Evolutionary conservation across 2,888 invertebrate genomes (phyloP).

Genomic region (Conomelus anceps): DNA sequence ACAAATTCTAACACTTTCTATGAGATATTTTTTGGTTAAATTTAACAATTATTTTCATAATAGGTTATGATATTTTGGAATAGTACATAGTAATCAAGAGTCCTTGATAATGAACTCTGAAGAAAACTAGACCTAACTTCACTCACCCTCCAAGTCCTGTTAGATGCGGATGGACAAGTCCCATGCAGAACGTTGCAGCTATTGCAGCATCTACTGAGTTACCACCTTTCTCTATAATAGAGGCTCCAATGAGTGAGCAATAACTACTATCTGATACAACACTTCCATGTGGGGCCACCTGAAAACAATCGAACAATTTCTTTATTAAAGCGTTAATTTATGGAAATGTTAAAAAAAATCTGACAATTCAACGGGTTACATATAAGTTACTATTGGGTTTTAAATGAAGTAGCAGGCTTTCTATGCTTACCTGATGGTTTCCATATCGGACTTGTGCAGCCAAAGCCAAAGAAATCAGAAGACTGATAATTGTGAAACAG

Average conservation of each 20-base stretch:
- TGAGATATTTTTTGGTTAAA: too few relatives aligned
- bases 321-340: too few relatives aligned
- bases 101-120: neutral
- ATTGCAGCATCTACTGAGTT: conserved; percentile 71
- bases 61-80: too few relatives aligned
- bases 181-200: conserved; percentile 65
- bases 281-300: conserved; percentile 68
- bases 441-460: conserved; percentile 66
- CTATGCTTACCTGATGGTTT: conserved; percentile 57
- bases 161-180: conserved; percentile 63
- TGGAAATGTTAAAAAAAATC: too few relatives aligned
- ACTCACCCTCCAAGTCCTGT: conserved; percentile 71
- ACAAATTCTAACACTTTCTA: too few relatives aligned
- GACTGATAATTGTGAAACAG: conserved; percentile 58
- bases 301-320: too few relatives aligned
- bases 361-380: neutral
- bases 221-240: conserved; percentile 61
- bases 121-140: neutral
- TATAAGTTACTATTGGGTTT: neutral
- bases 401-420: neutral
- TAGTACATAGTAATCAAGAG: too few relatives aligned
- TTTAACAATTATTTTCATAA: too few relatives aligned
- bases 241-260: conserved; percentile 65
- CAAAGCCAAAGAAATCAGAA: conserved; percentile 63
- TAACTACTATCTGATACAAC: conserved; percentile 61